These are phyloP conservation scores for Alosa alosa DNA, from an alignment of 2,113 vertebrate genomes.

Conservation along the genomic window DNA sequence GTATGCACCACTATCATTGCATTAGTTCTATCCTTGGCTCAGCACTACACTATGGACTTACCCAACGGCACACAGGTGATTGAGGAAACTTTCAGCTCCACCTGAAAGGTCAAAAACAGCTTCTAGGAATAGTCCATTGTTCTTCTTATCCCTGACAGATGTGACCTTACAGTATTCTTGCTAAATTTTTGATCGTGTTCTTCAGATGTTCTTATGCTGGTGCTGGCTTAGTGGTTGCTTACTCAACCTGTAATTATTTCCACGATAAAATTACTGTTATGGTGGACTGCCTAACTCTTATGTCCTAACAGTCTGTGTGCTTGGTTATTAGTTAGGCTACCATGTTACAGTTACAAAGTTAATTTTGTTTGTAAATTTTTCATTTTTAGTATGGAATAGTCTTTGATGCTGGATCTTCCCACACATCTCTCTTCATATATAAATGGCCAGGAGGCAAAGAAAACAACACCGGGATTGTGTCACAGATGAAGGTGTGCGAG, in stretches of 20 bases:
- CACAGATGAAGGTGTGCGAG: slow-evolving; percentile 73
- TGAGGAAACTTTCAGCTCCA: background rate
- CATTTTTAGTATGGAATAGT: slow-evolving; percentile 79
- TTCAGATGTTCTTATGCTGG: background rate
- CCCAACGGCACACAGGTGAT: slow-evolving; percentile 47
- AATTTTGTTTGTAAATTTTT: slow-evolving; percentile 19
- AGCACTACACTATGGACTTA: slow-evolving; percentile 36
- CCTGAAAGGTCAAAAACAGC: background rate
- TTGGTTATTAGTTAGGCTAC: background rate
- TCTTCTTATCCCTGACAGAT: background rate
- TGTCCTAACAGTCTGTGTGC: background rate
- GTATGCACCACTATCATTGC: slow-evolving; percentile 42
- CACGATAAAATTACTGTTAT: background rate
- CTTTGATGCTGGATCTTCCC: slow-evolving; percentile 84
- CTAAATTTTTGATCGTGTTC: background rate
- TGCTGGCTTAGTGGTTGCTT: background rate
- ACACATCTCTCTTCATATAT: slow-evolving; percentile 81
- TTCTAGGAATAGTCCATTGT: background rate
- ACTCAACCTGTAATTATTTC: background rate
- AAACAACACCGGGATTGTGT: slow-evolving; percentile 81
- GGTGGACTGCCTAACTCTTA: background rate
- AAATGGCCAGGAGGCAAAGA: slow-evolving; percentile 82
- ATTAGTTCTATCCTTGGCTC: slow-evolving; percentile 47
- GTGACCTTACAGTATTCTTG: background rate
- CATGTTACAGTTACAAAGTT: background rate